Conservation (phyloP, 2,113 vertebrate genomes). For the Crypturellus undulatus region DNA sequence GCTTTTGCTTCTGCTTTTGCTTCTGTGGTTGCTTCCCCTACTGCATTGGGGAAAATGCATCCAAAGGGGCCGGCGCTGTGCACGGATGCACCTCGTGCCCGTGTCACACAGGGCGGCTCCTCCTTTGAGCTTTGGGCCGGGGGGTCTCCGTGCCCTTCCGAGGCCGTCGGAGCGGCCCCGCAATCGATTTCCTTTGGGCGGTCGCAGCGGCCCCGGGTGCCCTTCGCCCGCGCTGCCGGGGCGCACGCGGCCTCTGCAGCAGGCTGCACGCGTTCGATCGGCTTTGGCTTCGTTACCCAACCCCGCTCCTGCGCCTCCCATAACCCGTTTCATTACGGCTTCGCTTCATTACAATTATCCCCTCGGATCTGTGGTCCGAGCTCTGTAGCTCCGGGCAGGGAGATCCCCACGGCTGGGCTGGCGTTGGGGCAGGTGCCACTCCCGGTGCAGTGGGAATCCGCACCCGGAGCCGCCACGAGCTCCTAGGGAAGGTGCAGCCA, state of each 20-base stretch:
- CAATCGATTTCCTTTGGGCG: neutral
- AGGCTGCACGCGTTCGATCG: neutral
- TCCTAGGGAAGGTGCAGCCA: neutral
- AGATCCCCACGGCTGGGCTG: neutral
- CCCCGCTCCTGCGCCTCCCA: neutral
- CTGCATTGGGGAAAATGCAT: neutral
- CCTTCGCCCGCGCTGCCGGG: neutral
- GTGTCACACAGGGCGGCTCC: neutral
- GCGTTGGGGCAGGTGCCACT: no score
- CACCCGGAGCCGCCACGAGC: neutral
- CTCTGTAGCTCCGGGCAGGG: neutral
- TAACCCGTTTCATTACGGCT: no score
- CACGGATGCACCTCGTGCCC: no score
- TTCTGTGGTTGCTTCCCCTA: neutral
- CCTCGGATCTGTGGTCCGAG: neutral
- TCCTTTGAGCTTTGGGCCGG: neutral
- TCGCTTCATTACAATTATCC: neutral
- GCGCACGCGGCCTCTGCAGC: neutral
- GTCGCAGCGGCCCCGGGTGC: neutral
- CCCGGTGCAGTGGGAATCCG: neutral
- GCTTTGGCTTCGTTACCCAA: neutral
- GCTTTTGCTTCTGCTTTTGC: accelerated
- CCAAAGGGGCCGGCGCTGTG: no score
- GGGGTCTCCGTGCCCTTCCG: neutral
- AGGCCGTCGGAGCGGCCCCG: neutral